Percentiles rank a stretch among this genome's conserved stretches.
phyloP scores from a whole-genome alignment of 2,797 vertebrate species.

The Notamacropus eugenii region DNA sequence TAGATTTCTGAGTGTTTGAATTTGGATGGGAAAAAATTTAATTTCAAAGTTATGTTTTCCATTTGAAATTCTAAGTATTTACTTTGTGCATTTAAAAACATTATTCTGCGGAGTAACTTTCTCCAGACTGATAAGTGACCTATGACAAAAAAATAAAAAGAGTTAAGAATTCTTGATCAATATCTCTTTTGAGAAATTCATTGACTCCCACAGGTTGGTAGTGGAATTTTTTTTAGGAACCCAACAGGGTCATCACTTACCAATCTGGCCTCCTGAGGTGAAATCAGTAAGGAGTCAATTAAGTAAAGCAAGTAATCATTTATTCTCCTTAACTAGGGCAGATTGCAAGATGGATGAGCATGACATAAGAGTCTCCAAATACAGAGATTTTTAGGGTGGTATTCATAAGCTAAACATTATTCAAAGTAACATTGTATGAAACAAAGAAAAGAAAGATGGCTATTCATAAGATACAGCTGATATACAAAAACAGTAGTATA shows the following conservation, averaged over 20 bases:
- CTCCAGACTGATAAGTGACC: neutral
- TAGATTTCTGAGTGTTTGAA: neutral
- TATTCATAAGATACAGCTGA: neutral
- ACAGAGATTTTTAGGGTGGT: neutral
- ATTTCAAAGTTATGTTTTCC: neutral
- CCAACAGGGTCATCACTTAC: neutral
- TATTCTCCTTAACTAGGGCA: neutral
- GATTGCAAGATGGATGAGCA: neutral
- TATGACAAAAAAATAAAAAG: neutral
- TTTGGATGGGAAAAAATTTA: neutral
- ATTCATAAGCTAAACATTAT: neutral
- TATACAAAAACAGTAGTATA: neutral
- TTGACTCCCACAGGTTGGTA: neutral
- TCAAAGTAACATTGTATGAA: neutral
- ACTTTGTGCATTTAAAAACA: neutral
- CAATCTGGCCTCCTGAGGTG: neutral
- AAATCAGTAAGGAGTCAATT: neutral
- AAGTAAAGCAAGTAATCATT: neutral
- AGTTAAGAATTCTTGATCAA: neutral
- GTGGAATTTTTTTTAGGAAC: neutral
- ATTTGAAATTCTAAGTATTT: neutral
- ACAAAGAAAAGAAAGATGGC: neutral
- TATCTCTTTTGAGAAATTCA: neutral
- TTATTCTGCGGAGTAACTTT: neutral
- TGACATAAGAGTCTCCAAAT: neutral